Conservation (phyloP, 2,113 vertebrate species). For the Rattus rattus region DNA sequence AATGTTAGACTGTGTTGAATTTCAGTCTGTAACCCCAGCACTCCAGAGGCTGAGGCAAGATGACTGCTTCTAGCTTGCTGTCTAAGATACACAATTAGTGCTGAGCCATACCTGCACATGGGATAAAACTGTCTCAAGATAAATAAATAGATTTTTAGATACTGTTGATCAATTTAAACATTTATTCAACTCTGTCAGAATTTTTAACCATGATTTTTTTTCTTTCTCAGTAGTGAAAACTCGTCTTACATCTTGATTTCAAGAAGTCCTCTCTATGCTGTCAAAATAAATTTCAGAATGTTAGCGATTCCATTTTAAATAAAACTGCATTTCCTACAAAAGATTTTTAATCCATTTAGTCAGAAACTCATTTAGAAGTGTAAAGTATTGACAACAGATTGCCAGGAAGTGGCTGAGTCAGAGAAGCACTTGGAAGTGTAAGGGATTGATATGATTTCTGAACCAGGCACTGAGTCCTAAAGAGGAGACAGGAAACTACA, state of each 20-base stretch:
- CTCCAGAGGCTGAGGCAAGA: neutral
- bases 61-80: neutral
- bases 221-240: neutral
- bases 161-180: neutral
- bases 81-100: neutral
- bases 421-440: neutral
- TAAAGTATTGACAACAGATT: neutral
- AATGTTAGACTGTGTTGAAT: neutral
- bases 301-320: neutral
- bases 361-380: conserved; percentile 18
- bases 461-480: neutral
- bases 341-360: neutral
- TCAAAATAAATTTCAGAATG: conserved; percentile 34
- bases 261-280: neutral
- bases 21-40: neutral
- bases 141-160: neutral
- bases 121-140: neutral
- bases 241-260: neutral
- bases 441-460: neutral
- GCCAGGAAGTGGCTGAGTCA: neutral
- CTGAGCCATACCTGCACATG: neutral
- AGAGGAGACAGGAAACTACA: neutral
- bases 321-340: neutral
- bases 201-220: neutral
- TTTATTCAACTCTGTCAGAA: neutral